These are phyloP conservation scores for Turdus rufiventris DNA, from an alignment of 2,113 vertebrate species.

Conservation along the genomic window DNA sequence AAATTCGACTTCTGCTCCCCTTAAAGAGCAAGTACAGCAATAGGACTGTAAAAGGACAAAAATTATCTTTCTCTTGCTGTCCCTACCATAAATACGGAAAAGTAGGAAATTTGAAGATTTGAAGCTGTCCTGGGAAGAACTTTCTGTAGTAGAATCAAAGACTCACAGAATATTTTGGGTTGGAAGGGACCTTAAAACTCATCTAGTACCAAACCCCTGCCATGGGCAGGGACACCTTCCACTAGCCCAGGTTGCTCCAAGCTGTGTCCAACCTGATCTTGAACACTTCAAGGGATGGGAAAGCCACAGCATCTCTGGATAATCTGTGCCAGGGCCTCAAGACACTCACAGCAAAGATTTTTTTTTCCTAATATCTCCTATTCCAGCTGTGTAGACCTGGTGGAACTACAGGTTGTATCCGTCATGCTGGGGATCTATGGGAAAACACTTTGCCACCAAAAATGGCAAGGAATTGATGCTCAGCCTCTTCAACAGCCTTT, in stretches of 20 bases:
- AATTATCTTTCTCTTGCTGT: neutral
- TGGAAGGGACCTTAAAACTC: neutral
- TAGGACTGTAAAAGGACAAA: neutral
- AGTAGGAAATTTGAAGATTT: neutral
- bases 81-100: neutral
- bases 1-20: neutral
- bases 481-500: neutral
- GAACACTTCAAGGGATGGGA: neutral
- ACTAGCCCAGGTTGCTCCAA: neutral
- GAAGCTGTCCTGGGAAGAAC: neutral
- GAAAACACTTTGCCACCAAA: neutral
- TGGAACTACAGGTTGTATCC: neutral
- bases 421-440: rapidly evolving
- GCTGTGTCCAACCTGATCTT: rapidly evolving
- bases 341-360: neutral
- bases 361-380: neutral
- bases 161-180: neutral
- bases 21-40: neutral
- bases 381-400: neutral
- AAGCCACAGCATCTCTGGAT: neutral
- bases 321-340: neutral
- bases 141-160: neutral
- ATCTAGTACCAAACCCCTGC: neutral
- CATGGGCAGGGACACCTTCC: neutral
- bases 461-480: neutral